Base-by-base conservation (phyloP, 2,888 invertebrate genomes). In the Synanthedon myopaeformis region DNA sequence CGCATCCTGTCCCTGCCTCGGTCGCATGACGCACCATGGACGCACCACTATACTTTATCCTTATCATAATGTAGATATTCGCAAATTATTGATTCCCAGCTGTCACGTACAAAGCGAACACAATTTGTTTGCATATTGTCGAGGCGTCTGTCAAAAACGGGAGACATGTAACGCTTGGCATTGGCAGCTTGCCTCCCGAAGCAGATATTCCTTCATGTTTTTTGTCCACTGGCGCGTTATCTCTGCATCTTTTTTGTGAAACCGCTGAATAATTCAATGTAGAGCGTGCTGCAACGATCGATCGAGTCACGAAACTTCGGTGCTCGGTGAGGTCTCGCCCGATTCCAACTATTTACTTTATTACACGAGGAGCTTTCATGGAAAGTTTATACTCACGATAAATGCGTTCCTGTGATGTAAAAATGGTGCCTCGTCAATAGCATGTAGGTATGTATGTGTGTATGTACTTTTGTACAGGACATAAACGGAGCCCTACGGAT, bases 401-500 rank as follows among this genome's bases (percentile, higher is more conserved):
- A 42, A 42, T 42, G 42, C 42, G 13, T 13, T 13, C n/a, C 42
- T 12, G 13, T 12, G 42, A 42, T 42, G 12, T 42, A 12, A 45
- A 45, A 45, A 35, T 35, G 35, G 45, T 6, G 13, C 6, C 45
- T 14, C 6, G 11, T 45, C 45, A 3, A n/a, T 45, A n/a, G 45
- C 14, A 2, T 45, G 12, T 45, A 35, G 10, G 13, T 45, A 45
- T 1, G 45, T 45, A 42, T n/a, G n/a, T n/a, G n/a, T 42, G n/a
- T n/a, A 45, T n/a, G 45, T 14, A 35, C 10, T 35, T 35, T 8
- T 6, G 35, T 8, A 10, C 35, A 35, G 35, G 35, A 10, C 35
- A 35, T 35, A 35, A 35, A 35, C 45, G 45, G 45, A 45, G 45
- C 53, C 52, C 52, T 51, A 49, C 70, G 74, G 74, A 73, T 75